Percentiles rank a stretch among this genome's conserved stretches.
These are phyloP conservation scores for Acanthurus lineatus DNA, from an alignment of 2,797 vertebrate genomes.

Conservation along the genomic window DNA sequence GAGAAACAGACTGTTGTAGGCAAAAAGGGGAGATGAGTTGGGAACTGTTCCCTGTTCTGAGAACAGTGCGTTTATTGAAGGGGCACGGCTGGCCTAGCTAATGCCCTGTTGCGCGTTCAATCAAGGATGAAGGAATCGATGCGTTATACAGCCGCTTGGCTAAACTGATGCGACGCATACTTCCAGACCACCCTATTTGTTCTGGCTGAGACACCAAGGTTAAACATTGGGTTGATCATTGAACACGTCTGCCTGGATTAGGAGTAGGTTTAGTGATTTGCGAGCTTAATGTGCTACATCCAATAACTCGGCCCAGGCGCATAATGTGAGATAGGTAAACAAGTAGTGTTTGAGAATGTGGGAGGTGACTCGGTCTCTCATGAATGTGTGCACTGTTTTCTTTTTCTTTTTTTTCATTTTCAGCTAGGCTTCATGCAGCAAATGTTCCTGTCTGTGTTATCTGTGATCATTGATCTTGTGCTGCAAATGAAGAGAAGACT, in stretches of 20 bases:
- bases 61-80: constrained; percentile 19
- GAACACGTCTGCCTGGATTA: constrained; percentile 79
- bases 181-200: constrained; percentile 77
- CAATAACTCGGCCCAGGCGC: constrained; percentile 57
- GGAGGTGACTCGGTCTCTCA: constrained; percentile 40
- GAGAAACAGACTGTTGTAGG: constrained; percentile 20
- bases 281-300: constrained; percentile 81
- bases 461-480: constrained; percentile 44
- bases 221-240: constrained; percentile 83
- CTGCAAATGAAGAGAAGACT: constrained; percentile 34
- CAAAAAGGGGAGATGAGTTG: constrained; percentile 9
- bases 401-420: neutral
- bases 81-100: constrained; percentile 72
- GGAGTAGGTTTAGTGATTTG: constrained; percentile 74
- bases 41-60: constrained; percentile 35
- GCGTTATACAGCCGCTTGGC: constrained; percentile 64
- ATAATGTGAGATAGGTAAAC: constrained; percentile 77
- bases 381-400: constrained; percentile 50
- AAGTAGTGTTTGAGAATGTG: constrained; percentile 66
- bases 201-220: constrained; percentile 78
- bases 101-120: constrained; percentile 75
- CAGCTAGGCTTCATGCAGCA: constrained; percentile 21
- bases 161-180: constrained; percentile 78
- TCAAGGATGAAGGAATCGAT: constrained; percentile 79
- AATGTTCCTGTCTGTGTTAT: constrained; percentile 46